Percentiles rank a stretch among this genome's conserved stretches.
Evolutionary conservation across 2,888 invertebrate species (phyloP).

Genomic region (Orthosia incerta): DNA sequence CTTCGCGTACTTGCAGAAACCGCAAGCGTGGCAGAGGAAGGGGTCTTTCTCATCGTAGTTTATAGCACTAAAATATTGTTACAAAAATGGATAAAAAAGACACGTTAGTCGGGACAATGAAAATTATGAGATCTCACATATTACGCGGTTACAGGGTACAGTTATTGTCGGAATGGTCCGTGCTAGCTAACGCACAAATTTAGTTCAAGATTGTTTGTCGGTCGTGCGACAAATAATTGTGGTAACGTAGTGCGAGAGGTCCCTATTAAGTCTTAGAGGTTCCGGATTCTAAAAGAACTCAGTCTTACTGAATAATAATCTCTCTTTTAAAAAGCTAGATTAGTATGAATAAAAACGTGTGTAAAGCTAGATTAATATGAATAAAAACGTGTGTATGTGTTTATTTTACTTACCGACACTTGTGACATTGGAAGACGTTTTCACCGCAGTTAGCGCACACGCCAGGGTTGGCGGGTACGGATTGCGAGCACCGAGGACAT

Average conservation of each 20-base stretch:
- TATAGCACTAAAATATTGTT: slow-evolving; percentile 93
- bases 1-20: slow-evolving; percentile 99
- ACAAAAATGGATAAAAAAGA: no score
- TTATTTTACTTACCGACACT: slow-evolving; percentile 94
- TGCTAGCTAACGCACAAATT: no score
- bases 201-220: no score
- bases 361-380: neutral
- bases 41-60: slow-evolving; percentile 99
- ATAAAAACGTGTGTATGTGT: no score
- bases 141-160: no score
- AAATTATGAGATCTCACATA: no score
- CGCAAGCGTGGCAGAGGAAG: slow-evolving; percentile 99
- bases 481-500: slow-evolving; percentile 98
- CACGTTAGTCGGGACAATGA: no score
- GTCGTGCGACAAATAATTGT: no score
- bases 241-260: no score
- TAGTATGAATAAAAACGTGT: neutral
- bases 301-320: neutral
- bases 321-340: neutral
- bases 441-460: slow-evolving; percentile 99
- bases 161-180: no score
- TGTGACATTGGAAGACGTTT: slow-evolving; percentile 99
- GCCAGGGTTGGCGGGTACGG: slow-evolving; percentile 99
- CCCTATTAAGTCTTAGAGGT: no score
- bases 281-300: no score